phyloP scores from a whole-genome alignment of 1,140 invertebrate species.

The Macrosteles quadrilineatus region DNA sequence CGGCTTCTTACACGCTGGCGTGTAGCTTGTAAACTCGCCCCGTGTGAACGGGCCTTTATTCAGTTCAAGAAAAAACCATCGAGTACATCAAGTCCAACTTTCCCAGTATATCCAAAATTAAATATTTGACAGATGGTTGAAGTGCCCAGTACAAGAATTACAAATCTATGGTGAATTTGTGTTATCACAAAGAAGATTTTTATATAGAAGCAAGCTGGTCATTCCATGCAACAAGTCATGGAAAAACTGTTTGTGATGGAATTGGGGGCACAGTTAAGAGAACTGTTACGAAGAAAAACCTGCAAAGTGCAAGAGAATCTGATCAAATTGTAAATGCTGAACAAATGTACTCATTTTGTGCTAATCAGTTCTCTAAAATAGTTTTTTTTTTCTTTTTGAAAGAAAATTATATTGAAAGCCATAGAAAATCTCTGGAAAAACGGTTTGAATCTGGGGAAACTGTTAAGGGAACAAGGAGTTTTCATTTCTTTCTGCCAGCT shows the following conservation, averaged over 20 bases:
- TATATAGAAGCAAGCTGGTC: background rate
- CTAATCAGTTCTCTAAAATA: background rate
- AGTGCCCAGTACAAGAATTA: background rate
- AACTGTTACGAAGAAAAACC: too few species aligned
- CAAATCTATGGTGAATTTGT: background rate
- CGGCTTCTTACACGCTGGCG: too few species aligned
- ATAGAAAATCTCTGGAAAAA: background rate
- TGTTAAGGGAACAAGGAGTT: background rate
- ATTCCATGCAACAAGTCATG: too few species aligned
- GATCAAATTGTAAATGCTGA: too few species aligned
- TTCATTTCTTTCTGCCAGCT: background rate
- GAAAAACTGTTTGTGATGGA: background rate
- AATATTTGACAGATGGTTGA: background rate
- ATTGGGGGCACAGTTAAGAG: background rate
- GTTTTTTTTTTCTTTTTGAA: background rate
- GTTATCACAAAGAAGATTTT: background rate
- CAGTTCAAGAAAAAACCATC: background rate
- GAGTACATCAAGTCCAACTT: background rate
- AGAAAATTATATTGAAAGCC: background rate
- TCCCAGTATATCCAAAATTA: background rate
- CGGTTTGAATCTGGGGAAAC: background rate
- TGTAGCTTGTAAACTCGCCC: too few species aligned
- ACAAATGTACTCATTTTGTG: too few species aligned
- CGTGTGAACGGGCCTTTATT: too few species aligned
- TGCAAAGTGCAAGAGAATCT: too few species aligned